Conservation (phyloP, 2,797 vertebrate genomes). For the Champsocephalus gunnari region DNA sequence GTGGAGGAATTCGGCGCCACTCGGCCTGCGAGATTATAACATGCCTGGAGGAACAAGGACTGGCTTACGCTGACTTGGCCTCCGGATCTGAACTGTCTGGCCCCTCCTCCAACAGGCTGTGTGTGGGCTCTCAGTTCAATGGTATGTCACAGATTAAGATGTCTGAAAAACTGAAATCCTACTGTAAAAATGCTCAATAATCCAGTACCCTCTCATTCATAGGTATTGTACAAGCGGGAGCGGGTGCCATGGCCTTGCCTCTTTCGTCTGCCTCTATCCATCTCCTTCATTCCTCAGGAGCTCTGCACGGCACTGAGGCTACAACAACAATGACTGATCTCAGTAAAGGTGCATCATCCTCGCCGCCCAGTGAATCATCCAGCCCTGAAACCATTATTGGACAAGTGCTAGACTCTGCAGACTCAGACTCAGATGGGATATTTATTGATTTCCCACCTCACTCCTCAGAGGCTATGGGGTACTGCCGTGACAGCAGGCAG, state of each 20-base stretch:
- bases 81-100: conserved; percentile 77
- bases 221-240: conserved; percentile 71
- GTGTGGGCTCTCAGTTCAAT: conserved; percentile 80
- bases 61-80: conserved; percentile 81
- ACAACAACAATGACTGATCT: conserved; percentile 79
- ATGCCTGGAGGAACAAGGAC: conserved; percentile 89
- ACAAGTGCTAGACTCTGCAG: conserved; percentile 91
- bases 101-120: conserved; percentile 81
- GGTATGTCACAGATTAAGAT: conserved; percentile 58
- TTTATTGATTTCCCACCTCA: conserved; percentile 95
- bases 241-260: conserved; percentile 68
- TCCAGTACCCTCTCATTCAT: conserved; percentile 43
- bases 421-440: conserved; percentile 95
- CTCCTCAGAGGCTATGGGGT: conserved; percentile 85
- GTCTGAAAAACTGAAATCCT: conserved; percentile 6
- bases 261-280: conserved; percentile 83
- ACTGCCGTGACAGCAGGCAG: conserved; percentile 87
- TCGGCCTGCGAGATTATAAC: conserved; percentile 96
- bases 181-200: conserved; percentile 24
- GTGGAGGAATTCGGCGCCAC: conserved; percentile 91
- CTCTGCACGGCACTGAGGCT: conserved; percentile 86
- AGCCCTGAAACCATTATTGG: conserved; percentile 95
- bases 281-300: conserved; percentile 82
- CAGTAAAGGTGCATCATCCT: conserved; percentile 81
- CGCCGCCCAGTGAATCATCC: conserved; percentile 88